phyloP scores from a whole-genome alignment of 1,140 invertebrate species.

The Drosophila busckii region DNA sequence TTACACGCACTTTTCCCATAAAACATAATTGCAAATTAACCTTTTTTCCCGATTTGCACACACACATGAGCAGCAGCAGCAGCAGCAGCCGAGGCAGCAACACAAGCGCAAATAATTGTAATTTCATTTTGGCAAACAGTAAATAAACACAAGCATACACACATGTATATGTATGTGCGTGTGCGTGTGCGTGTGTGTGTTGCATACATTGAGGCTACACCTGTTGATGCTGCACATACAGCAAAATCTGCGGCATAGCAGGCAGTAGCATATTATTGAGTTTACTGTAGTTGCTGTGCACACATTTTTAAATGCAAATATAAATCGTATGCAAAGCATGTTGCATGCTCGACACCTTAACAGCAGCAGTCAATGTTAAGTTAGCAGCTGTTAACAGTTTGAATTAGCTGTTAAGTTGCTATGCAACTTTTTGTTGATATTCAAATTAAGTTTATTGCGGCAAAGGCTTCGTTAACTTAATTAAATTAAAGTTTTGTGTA shows the following conservation, averaged over 20 bases:
- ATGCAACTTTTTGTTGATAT: no score
- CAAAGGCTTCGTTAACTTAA: no score
- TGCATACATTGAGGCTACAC: constrained; percentile 11
- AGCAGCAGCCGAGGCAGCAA: background rate
- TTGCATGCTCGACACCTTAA: no score
- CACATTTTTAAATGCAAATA: no score
- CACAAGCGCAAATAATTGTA: constrained; percentile 17
- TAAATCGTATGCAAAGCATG: no score
- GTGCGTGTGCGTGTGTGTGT: background rate
- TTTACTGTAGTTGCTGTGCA: constrained; percentile 24
- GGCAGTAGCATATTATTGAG: constrained; percentile 33
- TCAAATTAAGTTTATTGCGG: no score
- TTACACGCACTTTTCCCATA: constrained; percentile 33
- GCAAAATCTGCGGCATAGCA: no score
- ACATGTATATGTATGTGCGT: background rate
- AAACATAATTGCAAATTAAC: constrained; percentile 39
- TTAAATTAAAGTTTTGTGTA: no score
- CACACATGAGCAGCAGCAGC: background rate
- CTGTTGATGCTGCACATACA: constrained; percentile 27
- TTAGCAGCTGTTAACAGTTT: no score
- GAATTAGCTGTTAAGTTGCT: no score
- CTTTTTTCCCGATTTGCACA: constrained; percentile 34
- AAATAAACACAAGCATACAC: background rate
- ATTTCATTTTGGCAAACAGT: constrained; percentile 16
- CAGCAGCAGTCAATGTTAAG: no score